Evolutionary conservation across 1,140 invertebrate genomes (phyloP).

Genomic region (Acromyrmex echinatior): DNA sequence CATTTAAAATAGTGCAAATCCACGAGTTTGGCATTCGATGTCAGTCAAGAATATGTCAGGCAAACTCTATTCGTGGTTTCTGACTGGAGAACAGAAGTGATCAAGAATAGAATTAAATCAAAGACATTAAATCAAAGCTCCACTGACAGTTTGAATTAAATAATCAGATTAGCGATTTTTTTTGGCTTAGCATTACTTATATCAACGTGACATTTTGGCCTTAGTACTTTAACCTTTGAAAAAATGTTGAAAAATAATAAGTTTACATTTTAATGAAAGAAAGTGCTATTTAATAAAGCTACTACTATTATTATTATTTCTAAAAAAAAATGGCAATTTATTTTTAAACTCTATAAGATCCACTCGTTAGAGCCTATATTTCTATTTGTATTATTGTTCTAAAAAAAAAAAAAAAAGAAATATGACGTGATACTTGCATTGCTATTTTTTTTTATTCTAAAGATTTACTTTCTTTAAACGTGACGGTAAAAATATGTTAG

Average conservation of each 20-base stretch:
- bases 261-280: background rate
- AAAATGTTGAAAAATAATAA: background rate
- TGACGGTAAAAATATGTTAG: background rate
- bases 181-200: background rate
- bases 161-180: background rate
- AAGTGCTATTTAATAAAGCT: background rate
- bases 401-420: background rate
- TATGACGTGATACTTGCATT: background rate
- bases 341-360: too few relatives aligned
- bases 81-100: background rate
- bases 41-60: background rate
- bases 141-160: background rate
- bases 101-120: background rate
- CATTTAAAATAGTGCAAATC: background rate
- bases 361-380: too few relatives aligned
- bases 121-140: slow-evolving; percentile 6
- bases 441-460: background rate
- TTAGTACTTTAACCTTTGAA: background rate
- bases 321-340: too few relatives aligned
- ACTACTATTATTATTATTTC: too few relatives aligned
- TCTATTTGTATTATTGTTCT: background rate
- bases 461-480: background rate
- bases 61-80: background rate
- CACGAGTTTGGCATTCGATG: background rate
- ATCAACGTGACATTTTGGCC: background rate